phyloP scores from a whole-genome alignment of 1,140 invertebrate species.

The Trachymyrmex cornetzi region DNA sequence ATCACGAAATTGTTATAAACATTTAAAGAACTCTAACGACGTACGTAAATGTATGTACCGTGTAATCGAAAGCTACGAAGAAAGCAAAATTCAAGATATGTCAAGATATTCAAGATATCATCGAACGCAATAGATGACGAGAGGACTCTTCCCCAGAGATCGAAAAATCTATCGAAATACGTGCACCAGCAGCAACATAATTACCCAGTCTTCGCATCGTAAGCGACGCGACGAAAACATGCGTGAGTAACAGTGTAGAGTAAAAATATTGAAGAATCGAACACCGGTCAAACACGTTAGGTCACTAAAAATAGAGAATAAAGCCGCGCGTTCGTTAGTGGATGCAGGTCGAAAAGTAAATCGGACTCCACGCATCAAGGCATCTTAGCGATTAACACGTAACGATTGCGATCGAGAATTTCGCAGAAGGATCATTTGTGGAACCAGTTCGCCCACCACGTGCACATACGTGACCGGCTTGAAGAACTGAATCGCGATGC shows the following conservation, averaged over 20 bases:
- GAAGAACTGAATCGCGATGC: constrained; percentile 48
- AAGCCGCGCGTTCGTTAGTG: not conserved
- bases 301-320: constrained; percentile 7
- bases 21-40: not conserved
- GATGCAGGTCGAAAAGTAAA: constrained; percentile 37
- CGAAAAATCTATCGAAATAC: not conserved
- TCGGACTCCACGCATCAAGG: constrained; percentile 34
- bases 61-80: not conserved
- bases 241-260: constrained; percentile 35
- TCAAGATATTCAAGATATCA: not conserved
- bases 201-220: not conserved
- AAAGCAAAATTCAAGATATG: not conserved
- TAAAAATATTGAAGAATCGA: constrained; percentile 13
- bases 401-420: constrained; percentile 59
- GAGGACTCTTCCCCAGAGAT: not conserved
- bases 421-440: constrained; percentile 54
- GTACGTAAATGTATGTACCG: not conserved
- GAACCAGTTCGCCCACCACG: constrained; percentile 66
- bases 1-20: not conserved
- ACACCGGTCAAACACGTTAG: constrained; percentile 30
- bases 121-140: not conserved
- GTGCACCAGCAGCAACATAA: not conserved
- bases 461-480: constrained; percentile 48
- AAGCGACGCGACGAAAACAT: constrained; percentile 29
- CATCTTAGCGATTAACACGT: constrained; percentile 60